Percentiles rank a stretch among this genome's conserved stretches.
phyloP scores from a whole-genome alignment of 2,797 vertebrate species.

The Valencia hispanica region DNA sequence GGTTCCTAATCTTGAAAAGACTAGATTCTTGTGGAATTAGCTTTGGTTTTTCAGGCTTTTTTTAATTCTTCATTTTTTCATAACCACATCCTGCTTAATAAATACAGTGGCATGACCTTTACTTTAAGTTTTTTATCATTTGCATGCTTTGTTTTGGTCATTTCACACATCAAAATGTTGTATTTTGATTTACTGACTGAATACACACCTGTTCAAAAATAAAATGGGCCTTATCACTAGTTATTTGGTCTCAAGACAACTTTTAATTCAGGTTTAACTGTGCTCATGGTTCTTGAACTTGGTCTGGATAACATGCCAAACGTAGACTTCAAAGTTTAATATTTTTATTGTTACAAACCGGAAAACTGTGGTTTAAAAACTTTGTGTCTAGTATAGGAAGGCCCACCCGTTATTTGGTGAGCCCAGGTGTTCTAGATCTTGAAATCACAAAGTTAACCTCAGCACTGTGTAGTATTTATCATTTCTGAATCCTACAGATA shows the following conservation, averaged over 20 bases:
- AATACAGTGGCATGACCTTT: not conserved
- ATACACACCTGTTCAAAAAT: not conserved
- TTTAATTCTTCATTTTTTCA: not conserved
- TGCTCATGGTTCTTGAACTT: not conserved
- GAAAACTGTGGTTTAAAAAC: not conserved
- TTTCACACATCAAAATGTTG: too few relatives aligned
- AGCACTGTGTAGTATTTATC: too few relatives aligned
- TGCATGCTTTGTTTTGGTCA: not conserved
- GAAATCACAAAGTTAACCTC: too few relatives aligned
- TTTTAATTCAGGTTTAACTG: not conserved
- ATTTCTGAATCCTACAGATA: too few relatives aligned
- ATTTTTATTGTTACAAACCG: too few relatives aligned
- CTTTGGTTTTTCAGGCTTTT: not conserved
- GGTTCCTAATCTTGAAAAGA: not conserved
- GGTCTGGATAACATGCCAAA: not conserved
- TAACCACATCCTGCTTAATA: not conserved
- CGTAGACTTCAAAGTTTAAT: not conserved
- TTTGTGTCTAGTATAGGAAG: too few relatives aligned
- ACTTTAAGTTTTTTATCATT: not conserved
- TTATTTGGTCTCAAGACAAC: not conserved
- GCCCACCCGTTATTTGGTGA: not conserved
- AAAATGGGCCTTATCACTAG: not conserved
- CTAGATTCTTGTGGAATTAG: not conserved
- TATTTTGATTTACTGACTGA: not conserved
- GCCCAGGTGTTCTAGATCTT: not conserved